Evolutionary conservation across 2,888 invertebrate species (phyloP), one percentile per base, ranked within the genome.

Genomic region (Lingula anatina): DNA sequence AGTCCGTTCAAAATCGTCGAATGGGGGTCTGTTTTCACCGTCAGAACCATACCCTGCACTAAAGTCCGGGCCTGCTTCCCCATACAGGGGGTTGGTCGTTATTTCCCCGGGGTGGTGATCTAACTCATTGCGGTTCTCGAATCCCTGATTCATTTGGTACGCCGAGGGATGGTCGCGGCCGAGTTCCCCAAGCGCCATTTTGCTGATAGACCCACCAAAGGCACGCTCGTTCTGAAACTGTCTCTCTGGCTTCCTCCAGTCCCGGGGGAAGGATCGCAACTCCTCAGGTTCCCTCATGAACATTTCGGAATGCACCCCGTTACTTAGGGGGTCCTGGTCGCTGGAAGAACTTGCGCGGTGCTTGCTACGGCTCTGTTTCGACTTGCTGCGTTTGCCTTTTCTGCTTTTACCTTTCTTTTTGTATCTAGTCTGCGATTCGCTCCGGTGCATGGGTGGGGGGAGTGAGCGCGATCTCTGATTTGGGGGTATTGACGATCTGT

Each of bases 221-320:
- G 61, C 57, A 46, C 59, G 54, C 54, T 70, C 69, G 48, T 68
- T 66, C 54, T 63, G 57, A 46, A 66, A 64, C 49, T 68, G 67
- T 39, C 66, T 66, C 53, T 65, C 62, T 39, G 55, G 46, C 9
- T 59, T 52, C 41, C 66, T 55, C 49, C 67, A 68, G 57, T 68
- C 65, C 26, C 66, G 50, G 21, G 62, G 67, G 31, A 42, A 15
- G 9, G 31, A 9, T 12, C 15, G 9, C n/a, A n/a, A n/a, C 15
- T 31, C 31, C 31, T 15, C 9, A 12, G 31, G 31, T 9, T 31
- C 31, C 31, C 15, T 31, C 31, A 31, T 31, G 31, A 31, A 31
- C 9, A 31, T 31, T 31, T 31, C 31, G 15, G 31, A 31, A 15
- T 31, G 9, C 9, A 31, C 9, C 15, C 31, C 31, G 31, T 15